Evolutionary conservation across 2,888 invertebrate species (phyloP).

Genomic region (Athetis lepigone): DNA sequence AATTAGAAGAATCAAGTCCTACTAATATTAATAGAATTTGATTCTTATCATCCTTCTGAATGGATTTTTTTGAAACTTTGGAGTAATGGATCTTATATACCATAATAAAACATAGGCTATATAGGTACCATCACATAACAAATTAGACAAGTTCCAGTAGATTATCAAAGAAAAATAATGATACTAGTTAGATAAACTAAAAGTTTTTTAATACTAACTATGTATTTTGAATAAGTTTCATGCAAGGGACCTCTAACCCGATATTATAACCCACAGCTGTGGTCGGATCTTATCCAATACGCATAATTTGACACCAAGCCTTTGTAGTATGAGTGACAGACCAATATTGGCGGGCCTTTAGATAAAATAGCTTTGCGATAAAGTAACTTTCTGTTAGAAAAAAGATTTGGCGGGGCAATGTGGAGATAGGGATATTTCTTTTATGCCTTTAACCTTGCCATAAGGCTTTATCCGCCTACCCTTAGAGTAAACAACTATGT

Average conservation of each 20-base stretch:
- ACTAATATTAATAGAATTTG: too few relatives aligned
- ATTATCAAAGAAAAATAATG: background rate
- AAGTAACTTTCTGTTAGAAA: conserved; percentile 22
- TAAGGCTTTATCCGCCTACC: background rate
- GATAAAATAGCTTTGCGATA: conserved; percentile 33
- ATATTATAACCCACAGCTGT: background rate
- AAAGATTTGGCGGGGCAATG: conserved; percentile 14
- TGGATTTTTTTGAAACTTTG: too few relatives aligned
- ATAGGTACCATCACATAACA: too few relatives aligned
- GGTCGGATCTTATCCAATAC: conserved; percentile 7
- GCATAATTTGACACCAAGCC: conserved; percentile 15
- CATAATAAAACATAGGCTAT: too few relatives aligned
- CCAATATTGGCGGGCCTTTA: conserved; percentile 33
- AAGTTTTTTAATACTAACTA: background rate
- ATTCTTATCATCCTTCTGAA: too few relatives aligned
- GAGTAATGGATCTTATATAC: too few relatives aligned
- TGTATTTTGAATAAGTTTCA: background rate
- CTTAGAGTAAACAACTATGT: background rate
- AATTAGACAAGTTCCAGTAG: too few relatives aligned
- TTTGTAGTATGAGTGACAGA: conserved; percentile 25
- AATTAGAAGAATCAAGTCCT: too few relatives aligned
- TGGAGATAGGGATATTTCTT: conserved; percentile 10
- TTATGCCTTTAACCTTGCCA: conserved; percentile 9
- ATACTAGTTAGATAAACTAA: background rate
- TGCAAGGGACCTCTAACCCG: conserved; percentile 1